phyloP scores from a whole-genome alignment of 2,888 invertebrate genomes.

The Seira ritae region DNA sequence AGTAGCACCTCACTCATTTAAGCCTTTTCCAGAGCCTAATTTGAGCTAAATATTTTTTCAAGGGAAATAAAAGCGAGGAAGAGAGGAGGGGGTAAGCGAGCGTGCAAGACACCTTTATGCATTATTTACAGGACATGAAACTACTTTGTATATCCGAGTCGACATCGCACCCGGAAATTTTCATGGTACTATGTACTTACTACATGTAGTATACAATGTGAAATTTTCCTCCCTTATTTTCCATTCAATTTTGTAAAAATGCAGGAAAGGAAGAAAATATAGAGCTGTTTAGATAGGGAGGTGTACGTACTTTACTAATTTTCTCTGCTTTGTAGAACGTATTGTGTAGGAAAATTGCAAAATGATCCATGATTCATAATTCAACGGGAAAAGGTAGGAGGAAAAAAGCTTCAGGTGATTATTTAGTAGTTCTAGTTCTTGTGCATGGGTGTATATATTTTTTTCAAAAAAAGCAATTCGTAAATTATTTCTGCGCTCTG shows the following conservation, averaged over 20 bases:
- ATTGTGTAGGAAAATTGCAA: not conserved
- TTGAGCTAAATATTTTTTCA: too few relatives aligned
- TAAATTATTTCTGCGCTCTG: not conserved
- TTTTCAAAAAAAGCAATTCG: not conserved
- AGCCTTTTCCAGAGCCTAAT: too few relatives aligned
- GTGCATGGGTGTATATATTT: not conserved
- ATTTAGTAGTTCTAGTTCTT: too few relatives aligned
- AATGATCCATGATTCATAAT: not conserved
- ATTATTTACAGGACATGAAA: slow-evolving; percentile 29
- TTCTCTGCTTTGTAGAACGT: not conserved
- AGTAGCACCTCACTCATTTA: not conserved
- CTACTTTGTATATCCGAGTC: not conserved
- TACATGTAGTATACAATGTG: too few relatives aligned
- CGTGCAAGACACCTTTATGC: slow-evolving; percentile 29
- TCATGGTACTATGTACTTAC: too few relatives aligned
- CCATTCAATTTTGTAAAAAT: not conserved
- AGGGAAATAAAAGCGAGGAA: not conserved
- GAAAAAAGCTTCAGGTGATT: not conserved
- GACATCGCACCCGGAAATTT: slow-evolving; percentile 16
- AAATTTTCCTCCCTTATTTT: not conserved
- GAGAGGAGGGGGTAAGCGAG: slow-evolving; percentile 3
- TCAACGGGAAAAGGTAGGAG: not conserved
- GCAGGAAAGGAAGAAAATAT: not conserved
- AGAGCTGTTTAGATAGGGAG: not conserved
- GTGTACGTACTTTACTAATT: not conserved